These are phyloP conservation scores for Podocnemis expansa DNA, from an alignment of 2,113 vertebrate genomes.

Conservation along the genomic window DNA sequence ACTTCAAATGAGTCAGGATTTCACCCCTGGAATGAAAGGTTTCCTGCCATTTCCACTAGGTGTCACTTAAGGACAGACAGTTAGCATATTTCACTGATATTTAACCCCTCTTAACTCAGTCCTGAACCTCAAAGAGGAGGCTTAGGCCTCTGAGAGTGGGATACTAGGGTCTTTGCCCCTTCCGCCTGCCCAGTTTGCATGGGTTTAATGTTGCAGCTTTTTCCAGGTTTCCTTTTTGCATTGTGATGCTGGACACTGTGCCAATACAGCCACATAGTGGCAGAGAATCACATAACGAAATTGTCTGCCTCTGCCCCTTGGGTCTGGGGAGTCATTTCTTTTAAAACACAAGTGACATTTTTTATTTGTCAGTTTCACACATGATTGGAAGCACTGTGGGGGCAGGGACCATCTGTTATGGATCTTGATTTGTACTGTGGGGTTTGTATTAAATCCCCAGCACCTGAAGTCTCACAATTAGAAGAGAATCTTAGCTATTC, in stretches of 20 bases:
- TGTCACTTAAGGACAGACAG: conserved; percentile 67
- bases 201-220: background rate
- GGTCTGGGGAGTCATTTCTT: background rate
- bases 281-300: background rate
- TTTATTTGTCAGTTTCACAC: background rate
- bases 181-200: fast-evolving
- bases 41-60: conserved; percentile 61
- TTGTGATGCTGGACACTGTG: background rate
- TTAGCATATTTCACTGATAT: background rate
- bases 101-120: background rate
- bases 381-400: background rate
- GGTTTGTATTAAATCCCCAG: background rate
- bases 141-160: background rate
- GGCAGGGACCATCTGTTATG: background rate
- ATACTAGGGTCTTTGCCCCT: background rate
- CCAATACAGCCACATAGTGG: background rate
- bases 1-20: fast-evolving
- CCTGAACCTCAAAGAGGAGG: background rate
- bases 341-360: background rate
- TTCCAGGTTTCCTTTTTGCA: background rate
- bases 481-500: background rate
- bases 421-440: background rate
- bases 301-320: background rate
- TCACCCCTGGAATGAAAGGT: background rate
- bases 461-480: background rate